Evolutionary conservation across 2,113 vertebrate species (phyloP).

Genomic region (Epinephelus moara): DNA sequence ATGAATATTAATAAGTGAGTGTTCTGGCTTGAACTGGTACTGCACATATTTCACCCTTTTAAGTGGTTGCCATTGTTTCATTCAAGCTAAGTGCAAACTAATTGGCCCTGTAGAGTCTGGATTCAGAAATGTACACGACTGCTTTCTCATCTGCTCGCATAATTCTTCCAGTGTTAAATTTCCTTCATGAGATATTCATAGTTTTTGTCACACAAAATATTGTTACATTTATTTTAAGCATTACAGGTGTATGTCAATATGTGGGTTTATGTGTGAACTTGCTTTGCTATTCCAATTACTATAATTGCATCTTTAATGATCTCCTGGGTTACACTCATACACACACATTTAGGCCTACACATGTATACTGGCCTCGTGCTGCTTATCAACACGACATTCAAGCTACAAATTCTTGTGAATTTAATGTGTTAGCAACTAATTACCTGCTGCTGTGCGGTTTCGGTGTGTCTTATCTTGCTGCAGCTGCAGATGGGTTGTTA

Average conservation of each 20-base stretch:
- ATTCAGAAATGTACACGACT: not conserved
- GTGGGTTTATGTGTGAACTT: constrained; percentile 11
- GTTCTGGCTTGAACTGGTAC: not conserved
- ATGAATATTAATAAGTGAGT: not conserved
- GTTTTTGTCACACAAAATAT: not conserved
- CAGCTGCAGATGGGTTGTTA: not conserved
- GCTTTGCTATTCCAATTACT: not conserved
- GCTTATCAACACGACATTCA: not conserved
- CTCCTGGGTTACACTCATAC: not conserved
- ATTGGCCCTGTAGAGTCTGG: not conserved
- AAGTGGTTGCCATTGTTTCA: not conserved
- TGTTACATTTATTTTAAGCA: too few relatives aligned
- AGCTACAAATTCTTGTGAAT: not conserved
- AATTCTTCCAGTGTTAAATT: not conserved
- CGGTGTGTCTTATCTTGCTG: not conserved
- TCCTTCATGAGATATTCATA: not conserved
- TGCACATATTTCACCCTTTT: not conserved
- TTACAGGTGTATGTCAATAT: not conserved
- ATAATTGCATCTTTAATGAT: not conserved
- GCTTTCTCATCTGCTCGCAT: not conserved
- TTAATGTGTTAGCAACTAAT: not conserved
- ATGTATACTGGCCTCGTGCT: not conserved
- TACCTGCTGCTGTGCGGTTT: not conserved
- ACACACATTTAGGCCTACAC: not conserved
- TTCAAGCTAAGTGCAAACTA: not conserved